Conservation (phyloP, 2,797 vertebrate genomes). For the Monodelphis domestica region DNA sequence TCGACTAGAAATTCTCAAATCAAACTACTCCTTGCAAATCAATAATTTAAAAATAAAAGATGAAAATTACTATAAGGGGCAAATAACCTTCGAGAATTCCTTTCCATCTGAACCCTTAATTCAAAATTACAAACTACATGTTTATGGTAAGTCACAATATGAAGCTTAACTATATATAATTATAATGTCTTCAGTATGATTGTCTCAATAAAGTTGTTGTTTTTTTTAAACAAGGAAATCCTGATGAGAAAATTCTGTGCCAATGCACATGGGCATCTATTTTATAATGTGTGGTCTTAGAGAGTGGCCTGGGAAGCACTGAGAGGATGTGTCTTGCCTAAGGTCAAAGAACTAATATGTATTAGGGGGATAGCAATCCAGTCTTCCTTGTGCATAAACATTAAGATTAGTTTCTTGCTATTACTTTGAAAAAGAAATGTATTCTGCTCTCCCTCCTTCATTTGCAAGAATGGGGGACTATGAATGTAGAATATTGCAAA, state of each 20-base stretch:
- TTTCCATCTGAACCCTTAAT: fast-evolving
- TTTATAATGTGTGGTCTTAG: background rate
- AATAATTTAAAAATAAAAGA: conserved; percentile 54
- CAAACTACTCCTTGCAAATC: conserved; percentile 53
- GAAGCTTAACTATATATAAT: background rate
- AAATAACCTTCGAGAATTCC: background rate
- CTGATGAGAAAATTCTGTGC: background rate
- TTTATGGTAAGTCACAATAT: conserved; percentile 72
- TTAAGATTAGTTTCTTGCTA: too few relatives aligned
- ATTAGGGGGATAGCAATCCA: background rate
- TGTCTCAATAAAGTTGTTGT: too few relatives aligned
- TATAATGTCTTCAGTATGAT: background rate
- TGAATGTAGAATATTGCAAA: too few relatives aligned
- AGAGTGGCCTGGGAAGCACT: background rate
- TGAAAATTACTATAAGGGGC: background rate
- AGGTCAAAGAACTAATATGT: background rate
- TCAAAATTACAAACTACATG: background rate
- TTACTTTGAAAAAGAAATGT: too few relatives aligned
- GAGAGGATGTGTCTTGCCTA: background rate
- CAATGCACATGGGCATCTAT: background rate
- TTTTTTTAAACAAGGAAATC: too few relatives aligned
- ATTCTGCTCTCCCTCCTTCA: too few relatives aligned
- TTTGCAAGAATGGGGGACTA: too few relatives aligned
- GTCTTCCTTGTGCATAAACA: background rate
- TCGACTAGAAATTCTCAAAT: background rate